These are phyloP conservation scores for Tenthredo notha DNA, from an alignment of 2,888 invertebrate genomes.

Conservation along the genomic window DNA sequence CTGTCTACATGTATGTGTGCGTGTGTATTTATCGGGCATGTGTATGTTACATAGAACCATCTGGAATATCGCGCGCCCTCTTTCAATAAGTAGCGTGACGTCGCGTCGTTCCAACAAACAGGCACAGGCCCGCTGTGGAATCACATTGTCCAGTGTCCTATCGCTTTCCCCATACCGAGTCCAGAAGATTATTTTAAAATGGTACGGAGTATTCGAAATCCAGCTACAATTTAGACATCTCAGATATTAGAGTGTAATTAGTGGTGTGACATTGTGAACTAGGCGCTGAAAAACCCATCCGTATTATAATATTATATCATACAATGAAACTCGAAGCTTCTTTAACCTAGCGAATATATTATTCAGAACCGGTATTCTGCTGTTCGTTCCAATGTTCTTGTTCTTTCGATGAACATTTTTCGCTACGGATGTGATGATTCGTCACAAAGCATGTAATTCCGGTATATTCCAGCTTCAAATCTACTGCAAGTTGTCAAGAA, in stretches of 20 bases:
- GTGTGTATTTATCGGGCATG: background rate
- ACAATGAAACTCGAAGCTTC: background rate
- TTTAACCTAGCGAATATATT: constrained; percentile 10
- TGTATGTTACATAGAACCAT: constrained; percentile 10
- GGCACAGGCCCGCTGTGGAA: background rate
- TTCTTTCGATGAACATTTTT: background rate
- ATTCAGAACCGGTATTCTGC: constrained; percentile 29
- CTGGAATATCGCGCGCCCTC: constrained; percentile 42
- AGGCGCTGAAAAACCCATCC: background rate
- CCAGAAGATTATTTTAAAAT: constrained; percentile 34
- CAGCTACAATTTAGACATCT: constrained; percentile 14
- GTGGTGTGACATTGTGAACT: constrained; percentile 20
- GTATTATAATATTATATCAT: constrained; percentile 17
- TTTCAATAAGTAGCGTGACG: background rate
- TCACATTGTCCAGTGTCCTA: background rate
- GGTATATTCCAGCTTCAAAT: background rate
- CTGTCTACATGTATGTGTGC: no score
- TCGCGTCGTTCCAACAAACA: background rate
- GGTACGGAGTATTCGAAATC: constrained; percentile 36
- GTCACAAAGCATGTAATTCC: background rate
- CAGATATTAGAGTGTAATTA: background rate
- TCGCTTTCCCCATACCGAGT: background rate
- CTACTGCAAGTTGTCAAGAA: background rate
- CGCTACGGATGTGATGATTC: background rate
- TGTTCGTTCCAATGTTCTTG: background rate